phyloP scores from a whole-genome alignment of 2,888 invertebrate genomes.

The Cheilosia vulpina region DNA sequence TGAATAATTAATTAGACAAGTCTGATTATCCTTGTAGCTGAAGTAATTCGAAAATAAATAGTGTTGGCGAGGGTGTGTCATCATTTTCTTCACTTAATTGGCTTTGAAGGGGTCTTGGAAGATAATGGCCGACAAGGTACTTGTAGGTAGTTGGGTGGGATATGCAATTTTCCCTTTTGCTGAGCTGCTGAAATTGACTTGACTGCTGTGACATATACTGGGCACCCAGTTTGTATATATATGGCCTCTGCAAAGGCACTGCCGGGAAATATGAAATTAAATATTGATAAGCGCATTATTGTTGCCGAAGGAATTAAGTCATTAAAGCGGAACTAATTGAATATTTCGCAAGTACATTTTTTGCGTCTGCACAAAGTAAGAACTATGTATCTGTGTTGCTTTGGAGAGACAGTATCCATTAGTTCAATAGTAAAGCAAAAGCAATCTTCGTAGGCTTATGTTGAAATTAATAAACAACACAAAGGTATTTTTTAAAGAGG shows the following conservation, averaged over 20 bases:
- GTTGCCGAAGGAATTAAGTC: not conserved
- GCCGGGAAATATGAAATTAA: not conserved
- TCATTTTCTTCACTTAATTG: not conserved
- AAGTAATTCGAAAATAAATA: constrained; percentile 14
- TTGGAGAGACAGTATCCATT: too few relatives aligned
- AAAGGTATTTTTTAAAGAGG: too few relatives aligned
- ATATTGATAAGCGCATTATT: constrained; percentile 12
- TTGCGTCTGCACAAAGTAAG: not conserved
- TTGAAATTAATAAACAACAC: too few relatives aligned
- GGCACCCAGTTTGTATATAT: constrained; percentile 1
- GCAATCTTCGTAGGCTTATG: too few relatives aligned
- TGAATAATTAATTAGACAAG: constrained; percentile 53
- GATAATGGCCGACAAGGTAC: not conserved
- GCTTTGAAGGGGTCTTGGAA: not conserved
- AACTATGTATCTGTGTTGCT: too few relatives aligned
- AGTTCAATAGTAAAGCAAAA: too few relatives aligned
- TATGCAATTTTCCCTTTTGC: constrained; percentile 15
- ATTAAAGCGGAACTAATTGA: not conserved
- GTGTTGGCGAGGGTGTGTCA: not conserved
- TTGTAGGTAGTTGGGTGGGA: not conserved
- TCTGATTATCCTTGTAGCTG: constrained; percentile 15
- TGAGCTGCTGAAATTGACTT: not conserved
- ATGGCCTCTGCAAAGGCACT: not conserved
- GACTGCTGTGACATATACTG: not conserved
- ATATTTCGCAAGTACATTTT: not conserved